phyloP scores from a whole-genome alignment of 2,888 invertebrate species.

The Nymphalis urticae region DNA sequence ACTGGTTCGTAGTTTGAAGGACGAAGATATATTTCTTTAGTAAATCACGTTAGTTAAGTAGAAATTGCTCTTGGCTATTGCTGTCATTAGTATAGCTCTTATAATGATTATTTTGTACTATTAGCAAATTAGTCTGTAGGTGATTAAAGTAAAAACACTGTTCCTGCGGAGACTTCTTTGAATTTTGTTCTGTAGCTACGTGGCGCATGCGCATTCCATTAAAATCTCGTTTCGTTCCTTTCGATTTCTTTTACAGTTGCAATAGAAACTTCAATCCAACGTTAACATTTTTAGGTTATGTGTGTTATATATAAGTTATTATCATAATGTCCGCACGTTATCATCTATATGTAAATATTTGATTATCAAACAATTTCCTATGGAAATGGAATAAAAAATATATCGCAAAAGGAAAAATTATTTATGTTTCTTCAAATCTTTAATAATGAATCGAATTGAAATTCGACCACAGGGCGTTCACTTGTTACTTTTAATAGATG shows the following conservation, averaged over 20 bases:
- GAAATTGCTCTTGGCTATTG: constrained; percentile 35
- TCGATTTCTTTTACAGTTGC: background rate
- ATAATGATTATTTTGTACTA: constrained; percentile 36
- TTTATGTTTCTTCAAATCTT: too few relatives aligned
- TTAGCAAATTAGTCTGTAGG: constrained; percentile 35
- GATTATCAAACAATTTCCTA: too few relatives aligned
- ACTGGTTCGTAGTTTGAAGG: constrained; percentile 39
- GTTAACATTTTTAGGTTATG: background rate
- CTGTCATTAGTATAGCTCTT: constrained; percentile 32
- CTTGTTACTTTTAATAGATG: too few relatives aligned
- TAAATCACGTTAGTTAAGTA: constrained; percentile 42
- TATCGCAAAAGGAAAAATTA: too few relatives aligned
- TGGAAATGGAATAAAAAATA: too few relatives aligned
- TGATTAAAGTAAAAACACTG: constrained; percentile 31
- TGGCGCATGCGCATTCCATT: constrained; percentile 7
- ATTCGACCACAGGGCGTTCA: too few relatives aligned
- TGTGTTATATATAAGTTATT: too few relatives aligned
- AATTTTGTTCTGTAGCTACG: constrained; percentile 8
- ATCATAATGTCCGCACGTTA: background rate
- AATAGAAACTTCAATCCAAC: background rate
- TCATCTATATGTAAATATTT: too few relatives aligned
- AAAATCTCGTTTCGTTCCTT: background rate
- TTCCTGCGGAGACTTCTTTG: constrained; percentile 28
- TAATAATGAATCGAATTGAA: too few relatives aligned
- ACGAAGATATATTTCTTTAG: constrained; percentile 41